These are phyloP conservation scores for Plebejus argus DNA, from an alignment of 2,888 invertebrate species.

Conservation along the genomic window DNA sequence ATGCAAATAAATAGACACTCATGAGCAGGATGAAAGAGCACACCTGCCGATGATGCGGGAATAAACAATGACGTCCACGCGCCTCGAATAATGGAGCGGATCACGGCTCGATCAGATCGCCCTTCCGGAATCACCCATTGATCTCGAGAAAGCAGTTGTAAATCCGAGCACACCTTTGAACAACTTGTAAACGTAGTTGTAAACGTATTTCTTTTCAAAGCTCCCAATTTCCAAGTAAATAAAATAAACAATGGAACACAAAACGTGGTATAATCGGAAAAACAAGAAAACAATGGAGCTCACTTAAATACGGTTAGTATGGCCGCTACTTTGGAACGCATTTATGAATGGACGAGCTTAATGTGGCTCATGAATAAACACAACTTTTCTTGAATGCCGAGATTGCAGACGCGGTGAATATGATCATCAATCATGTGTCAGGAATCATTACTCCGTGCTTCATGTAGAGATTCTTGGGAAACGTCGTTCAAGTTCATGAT, in stretches of 20 bases:
- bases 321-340: slow-evolving; percentile 13
- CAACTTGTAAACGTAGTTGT: slow-evolving; percentile 41
- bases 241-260: slow-evolving; percentile 11
- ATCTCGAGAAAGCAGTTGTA: slow-evolving; percentile 42
- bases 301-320: background rate
- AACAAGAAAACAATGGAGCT: slow-evolving; percentile 14
- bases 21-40: slow-evolving; percentile 71
- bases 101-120: slow-evolving; percentile 44
- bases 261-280: background rate
- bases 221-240: slow-evolving; percentile 2
- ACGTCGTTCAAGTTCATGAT: slow-evolving; percentile 13
- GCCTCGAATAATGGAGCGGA: slow-evolving; percentile 51
- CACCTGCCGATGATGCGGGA: slow-evolving; percentile 71
- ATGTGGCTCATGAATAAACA: slow-evolving; percentile 33
- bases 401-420: slow-evolving; percentile 8
- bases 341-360: slow-evolving; percentile 35
- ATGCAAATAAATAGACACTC: slow-evolving; percentile 77
- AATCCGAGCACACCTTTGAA: slow-evolving; percentile 41
- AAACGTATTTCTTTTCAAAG: slow-evolving; percentile 31
- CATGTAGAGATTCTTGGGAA: slow-evolving; percentile 22
- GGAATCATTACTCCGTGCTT: slow-evolving; percentile 27
- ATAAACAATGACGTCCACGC: slow-evolving; percentile 72
- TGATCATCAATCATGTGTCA: slow-evolving; percentile 28
- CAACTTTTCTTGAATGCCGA: slow-evolving; percentile 24
- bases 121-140: slow-evolving; percentile 48